phyloP scores from a whole-genome alignment of 2,888 invertebrate genomes.

The Gasteruption jaculator region DNA sequence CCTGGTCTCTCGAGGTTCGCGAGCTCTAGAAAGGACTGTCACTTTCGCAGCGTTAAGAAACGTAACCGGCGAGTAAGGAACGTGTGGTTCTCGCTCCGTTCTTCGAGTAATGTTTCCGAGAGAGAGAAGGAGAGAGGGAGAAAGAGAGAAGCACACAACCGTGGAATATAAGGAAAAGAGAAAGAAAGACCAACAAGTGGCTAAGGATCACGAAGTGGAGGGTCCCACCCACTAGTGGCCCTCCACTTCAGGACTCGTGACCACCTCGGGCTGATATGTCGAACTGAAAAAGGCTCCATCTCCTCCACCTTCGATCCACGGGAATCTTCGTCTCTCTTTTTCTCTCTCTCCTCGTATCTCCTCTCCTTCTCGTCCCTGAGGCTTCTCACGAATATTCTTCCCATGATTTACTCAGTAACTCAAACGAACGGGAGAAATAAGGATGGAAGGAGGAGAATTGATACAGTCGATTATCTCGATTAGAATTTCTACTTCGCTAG shows the following conservation, averaged over 20 bases:
- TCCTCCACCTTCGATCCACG: too few species aligned
- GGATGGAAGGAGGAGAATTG: too few species aligned
- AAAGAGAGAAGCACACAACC: slow-evolving; percentile 18
- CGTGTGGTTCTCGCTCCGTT: not conserved
- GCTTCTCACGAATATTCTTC: slow-evolving; percentile 45
- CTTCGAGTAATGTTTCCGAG: not conserved
- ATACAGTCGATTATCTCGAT: too few species aligned
- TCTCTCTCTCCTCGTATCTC: slow-evolving; percentile 13
- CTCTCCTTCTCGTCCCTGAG: slow-evolving; percentile 6
- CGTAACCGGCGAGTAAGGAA: slow-evolving; percentile 3
- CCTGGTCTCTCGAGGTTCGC: slow-evolving; percentile 7
- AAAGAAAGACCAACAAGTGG: slow-evolving; percentile 20
- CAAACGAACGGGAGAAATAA: too few species aligned
- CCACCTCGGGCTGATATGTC: slow-evolving; percentile 52
- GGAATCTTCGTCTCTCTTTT: slow-evolving; percentile 30
- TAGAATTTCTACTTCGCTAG: too few species aligned
- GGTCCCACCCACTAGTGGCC: slow-evolving; percentile 48
- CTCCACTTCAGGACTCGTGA: slow-evolving; percentile 45
- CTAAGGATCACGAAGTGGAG: slow-evolving; percentile 38
- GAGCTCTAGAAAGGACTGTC: slow-evolving; percentile 21
- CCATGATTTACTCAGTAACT: slow-evolving; percentile 49
- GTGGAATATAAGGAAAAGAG: slow-evolving; percentile 15
- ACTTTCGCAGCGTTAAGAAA: slow-evolving; percentile 22
- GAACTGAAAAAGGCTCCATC: slow-evolving; percentile 47
- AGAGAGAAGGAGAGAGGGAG: slow-evolving; percentile 6